Evolutionary conservation across 1,140 invertebrate species (phyloP), one percentile per base, ranked within the genome.

Genomic region (Centruroides vittatus): DNA sequence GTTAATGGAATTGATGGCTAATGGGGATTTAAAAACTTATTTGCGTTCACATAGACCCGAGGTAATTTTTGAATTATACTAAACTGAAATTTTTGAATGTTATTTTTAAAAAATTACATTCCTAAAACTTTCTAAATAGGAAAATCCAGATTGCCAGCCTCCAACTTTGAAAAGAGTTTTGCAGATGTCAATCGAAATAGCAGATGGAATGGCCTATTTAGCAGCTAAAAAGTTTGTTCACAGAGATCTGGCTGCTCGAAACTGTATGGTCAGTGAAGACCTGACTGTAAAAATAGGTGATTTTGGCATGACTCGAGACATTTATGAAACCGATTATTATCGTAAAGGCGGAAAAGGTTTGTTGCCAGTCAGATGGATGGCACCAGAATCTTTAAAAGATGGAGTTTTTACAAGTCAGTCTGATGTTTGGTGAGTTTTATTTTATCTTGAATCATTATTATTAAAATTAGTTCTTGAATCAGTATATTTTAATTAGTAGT

Each of bases 141-240:
- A 68, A n/a, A 61, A 66, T 48, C 46, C 58, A 10, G 57, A 52
- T 35, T 41, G 53, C 46, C 55, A 55, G 11, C 68, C 69, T 23
- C 70, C 69, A 41, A 67, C 65, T 8, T 35, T 70, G 9, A 60
- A 76, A 72, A 66, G 73, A 63, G 75, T 78, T 55, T 66, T 77
- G 46, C 80, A 86, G 73, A 98, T 98, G 93, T 93, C 94, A 12
- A 85, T 86, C 55, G 92, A 99, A 75, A 97, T 98, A 70, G 92
- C 93, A n/a, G 96, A 99, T 76, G 96, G 96, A 49, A 98, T 99
- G 96, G 87, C 92, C 0, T 98, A 98, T 74, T 77, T 99, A 35
- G 79, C 91, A 13, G 86, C 86, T 12, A 91, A 93, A 70, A 96
- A 95, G 73, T 95, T 93, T 74, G 93, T 98, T 58, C 96, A 99